Base-by-base conservation (phyloP, 1,140 invertebrate species). In the Aphelinus certus region DNA sequence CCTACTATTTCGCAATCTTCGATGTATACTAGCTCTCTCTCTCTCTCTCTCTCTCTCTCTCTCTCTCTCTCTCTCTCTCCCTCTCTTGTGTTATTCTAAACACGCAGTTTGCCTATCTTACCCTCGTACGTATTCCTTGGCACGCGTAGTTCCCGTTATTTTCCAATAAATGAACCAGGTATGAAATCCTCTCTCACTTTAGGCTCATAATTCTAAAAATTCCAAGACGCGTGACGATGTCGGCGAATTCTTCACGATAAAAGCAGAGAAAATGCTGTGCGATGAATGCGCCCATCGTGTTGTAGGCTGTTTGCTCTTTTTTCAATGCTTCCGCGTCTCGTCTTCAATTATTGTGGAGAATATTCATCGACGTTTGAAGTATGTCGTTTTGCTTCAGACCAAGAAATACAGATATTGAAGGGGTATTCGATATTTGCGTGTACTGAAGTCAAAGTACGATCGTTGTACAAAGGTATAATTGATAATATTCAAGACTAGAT, bases 331-430 rank as follows among this genome's bases (percentile, higher is more conserved):
- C 57, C 53, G n/a, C 4, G 7, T 53, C 1, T n/a, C 71, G 26
- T 26, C 60, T 49, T 65, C n/a, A 10, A n/a, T 47, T 3, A 5
- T 4, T 43, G 1, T 9, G n/a, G n/a, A 49, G 46, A 57, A 70
- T 74, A 74, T 57, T 74, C 73, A 63, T 74, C 53, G 65, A 5
- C 58, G 51, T 62, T 68, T 68, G 53, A 68, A 74, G 56, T n/a
- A 49, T n/a, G 46, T 6, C 47, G 51, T 47, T 51, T n/a, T 63
- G 55, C 64, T 55, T 42, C 43, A 62, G 48, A 55, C 48, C 42
- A 26, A 26, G 3, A 26, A 65, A 42, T 3, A 47, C 3, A n/a
- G 9, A 62, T 73, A 73, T 66, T 67, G 61, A 73, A 73, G 10
- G 72, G 68, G 55, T 73, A 73, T 68, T 73, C 48, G 10, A 62